phyloP scores from a whole-genome alignment of 2,888 invertebrate species.

The Trissonchulus sp. region DNA sequence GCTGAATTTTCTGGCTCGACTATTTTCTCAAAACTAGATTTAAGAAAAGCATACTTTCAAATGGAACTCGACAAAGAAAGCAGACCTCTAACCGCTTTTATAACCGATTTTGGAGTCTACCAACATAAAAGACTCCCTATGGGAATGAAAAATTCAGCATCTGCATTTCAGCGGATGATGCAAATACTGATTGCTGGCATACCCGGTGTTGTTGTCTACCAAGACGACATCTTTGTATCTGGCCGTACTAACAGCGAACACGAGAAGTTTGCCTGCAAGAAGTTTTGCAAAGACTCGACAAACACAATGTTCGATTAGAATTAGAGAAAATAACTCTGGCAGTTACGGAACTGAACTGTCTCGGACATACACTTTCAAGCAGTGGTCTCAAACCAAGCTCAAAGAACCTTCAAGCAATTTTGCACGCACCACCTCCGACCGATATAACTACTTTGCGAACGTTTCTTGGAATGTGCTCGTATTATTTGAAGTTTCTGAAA shows the following conservation, averaged over 20 bases:
- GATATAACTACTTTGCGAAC: background rate
- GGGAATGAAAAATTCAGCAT: background rate
- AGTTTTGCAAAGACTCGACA: background rate
- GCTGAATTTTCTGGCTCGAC: background rate
- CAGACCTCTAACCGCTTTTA: background rate
- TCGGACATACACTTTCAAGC: background rate
- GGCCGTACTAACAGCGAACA: background rate
- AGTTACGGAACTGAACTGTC: background rate
- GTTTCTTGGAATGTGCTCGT: background rate
- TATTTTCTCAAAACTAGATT: background rate
- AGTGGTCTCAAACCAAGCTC: background rate
- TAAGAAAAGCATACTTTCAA: background rate
- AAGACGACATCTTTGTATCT: constrained; percentile 3
- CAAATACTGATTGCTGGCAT: background rate
- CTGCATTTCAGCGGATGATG: background rate
- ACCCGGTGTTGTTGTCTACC: background rate
- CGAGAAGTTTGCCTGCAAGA: constrained; percentile 28
- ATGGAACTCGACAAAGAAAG: background rate
- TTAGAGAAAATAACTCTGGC: background rate
- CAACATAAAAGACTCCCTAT: background rate
- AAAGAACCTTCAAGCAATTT: background rate
- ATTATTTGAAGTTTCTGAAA: background rate
- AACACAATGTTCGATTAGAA: background rate
- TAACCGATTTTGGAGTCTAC: background rate
- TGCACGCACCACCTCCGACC: background rate